These are phyloP conservation scores for Calyptomena viridis DNA, from an alignment of 2,113 vertebrate species.

Conservation along the genomic window DNA sequence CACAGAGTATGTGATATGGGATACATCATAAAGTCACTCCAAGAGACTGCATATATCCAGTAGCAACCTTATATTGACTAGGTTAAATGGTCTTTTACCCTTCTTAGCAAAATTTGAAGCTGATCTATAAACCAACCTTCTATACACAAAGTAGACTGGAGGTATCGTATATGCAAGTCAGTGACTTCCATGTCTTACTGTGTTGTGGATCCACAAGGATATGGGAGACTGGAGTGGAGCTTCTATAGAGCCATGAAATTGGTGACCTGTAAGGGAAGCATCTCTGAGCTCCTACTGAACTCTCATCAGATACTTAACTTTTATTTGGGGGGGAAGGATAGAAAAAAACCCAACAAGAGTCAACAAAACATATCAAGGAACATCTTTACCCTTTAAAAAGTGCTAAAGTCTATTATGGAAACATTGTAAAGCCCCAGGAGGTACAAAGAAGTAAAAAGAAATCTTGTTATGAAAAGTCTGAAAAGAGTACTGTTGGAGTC, in stretches of 20 bases:
- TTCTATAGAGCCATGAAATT: not conserved
- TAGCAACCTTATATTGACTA: not conserved
- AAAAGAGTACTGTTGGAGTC: too few relatives aligned
- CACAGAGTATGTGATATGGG: too few relatives aligned
- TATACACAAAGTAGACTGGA: not conserved
- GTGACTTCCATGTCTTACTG: not conserved
- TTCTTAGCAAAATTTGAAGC: not conserved
- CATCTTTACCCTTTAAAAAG: not conserved
- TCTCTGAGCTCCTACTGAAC: not conserved
- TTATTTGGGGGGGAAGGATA: not conserved
- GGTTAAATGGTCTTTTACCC: not conserved
- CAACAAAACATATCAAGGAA: not conserved
- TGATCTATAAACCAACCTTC: not conserved
- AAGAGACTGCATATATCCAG: not conserved
- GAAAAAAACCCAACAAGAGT: not conserved
- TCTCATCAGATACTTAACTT: not conserved
- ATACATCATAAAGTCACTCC: too few relatives aligned
- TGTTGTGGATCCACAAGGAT: not conserved
- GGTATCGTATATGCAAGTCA: rapidly evolving
- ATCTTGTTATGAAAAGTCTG: not conserved
- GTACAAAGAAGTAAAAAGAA: not conserved
- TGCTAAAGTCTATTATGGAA: not conserved
- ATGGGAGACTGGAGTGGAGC: not conserved
- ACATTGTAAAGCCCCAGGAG: not conserved
- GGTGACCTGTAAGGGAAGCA: not conserved